Base-by-base conservation (phyloP, 1,140 invertebrate genomes). In the Dolichoris vasculosae region DNA sequence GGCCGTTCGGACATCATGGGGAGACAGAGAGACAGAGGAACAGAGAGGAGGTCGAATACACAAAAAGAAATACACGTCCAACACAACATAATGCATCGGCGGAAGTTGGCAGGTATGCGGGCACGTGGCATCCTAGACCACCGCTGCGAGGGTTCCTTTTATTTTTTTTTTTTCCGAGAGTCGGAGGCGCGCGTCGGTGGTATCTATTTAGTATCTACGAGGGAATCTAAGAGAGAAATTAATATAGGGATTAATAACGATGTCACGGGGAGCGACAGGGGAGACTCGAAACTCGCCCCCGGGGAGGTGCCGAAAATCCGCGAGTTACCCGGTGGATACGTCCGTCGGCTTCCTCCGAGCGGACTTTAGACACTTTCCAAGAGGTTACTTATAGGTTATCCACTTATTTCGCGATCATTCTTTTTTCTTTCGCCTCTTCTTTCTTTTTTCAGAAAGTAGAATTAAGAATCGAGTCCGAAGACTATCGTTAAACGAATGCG, bases 121-220 rank as follows among this genome's bases (percentile, higher is more conserved):
- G 55, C 55, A 9, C 55, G 55, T 59, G 55, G 55, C 55, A 9
- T 59, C 55, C 23, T 59, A 59, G 55, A 59, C 55, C 55, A 59
- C 55, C 55, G 55, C 55, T 59, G 55, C 64, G 32, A 38, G 64
- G 64, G 32, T 69, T 20, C 30, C 30, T 35, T 69, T n/a, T n/a
- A n/a, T n/a, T n/a, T n/a, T n/a, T n/a, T n/a, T n/a, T n/a, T n/a
- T n/a, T n/a, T n/a, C n/a, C n/a, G n/a, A n/a, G n/a, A n/a, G n/a
- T n/a, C n/a, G n/a, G n/a, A n/a, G 30, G 32, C 64, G 63, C 63
- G n/a, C 63, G 64, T 26, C 64, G 64, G 2, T 9, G 63, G 43
- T 81, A 81, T 81, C 78, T 81, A 81, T 81, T 80, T 46, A 43
- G 63, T 81, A 81, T 81, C 78, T 81, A 35, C 55, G 40, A 0